phyloP scores from a whole-genome alignment of 2,113 vertebrate species.

The Sardina pilchardus region DNA sequence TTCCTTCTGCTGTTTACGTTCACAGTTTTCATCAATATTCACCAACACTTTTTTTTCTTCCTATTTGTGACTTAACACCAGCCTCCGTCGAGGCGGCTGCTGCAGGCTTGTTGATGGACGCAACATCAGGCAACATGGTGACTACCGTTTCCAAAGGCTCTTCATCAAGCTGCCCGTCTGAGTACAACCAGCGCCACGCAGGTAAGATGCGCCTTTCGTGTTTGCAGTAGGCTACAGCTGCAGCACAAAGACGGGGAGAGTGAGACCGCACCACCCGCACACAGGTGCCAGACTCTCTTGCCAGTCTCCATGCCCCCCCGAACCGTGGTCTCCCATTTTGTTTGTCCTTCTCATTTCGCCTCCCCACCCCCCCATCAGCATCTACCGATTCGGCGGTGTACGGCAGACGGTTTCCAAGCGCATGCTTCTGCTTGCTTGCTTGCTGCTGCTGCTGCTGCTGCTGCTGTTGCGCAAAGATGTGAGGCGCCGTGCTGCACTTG shows the following conservation, averaged over 20 bases:
- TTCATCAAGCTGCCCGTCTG: slow-evolving; percentile 45
- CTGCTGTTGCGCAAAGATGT: slow-evolving; percentile 9
- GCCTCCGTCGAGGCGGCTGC: neutral
- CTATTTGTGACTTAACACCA: neutral
- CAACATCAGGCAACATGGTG: slow-evolving; percentile 44
- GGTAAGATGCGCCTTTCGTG: slow-evolving; percentile 53
- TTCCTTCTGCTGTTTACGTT: slow-evolving; percentile 18
- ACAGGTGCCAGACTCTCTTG: neutral
- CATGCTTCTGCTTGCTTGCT: neutral
- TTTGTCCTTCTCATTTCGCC: neutral
- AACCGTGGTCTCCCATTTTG: neutral
- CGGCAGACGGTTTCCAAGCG: neutral
- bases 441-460: slow-evolving; percentile 6
- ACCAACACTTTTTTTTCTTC: neutral
- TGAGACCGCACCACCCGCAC: neutral
- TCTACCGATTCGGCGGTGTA: neutral
- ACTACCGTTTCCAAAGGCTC: slow-evolving; percentile 50
- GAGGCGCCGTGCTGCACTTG: slow-evolving; percentile 23
- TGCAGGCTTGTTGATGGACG: neutral
- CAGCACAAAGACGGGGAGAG: slow-evolving; percentile 9
- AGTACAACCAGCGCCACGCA: slow-evolving; percentile 46
- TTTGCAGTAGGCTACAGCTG: slow-evolving; percentile 15
- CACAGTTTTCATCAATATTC: slow-evolving; percentile 16
- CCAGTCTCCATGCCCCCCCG: neutral
- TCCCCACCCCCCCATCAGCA: slow-evolving; percentile 1